Conservation (phyloP, 2,888 invertebrate species). For the Agonopterix subpropinquella region DNA sequence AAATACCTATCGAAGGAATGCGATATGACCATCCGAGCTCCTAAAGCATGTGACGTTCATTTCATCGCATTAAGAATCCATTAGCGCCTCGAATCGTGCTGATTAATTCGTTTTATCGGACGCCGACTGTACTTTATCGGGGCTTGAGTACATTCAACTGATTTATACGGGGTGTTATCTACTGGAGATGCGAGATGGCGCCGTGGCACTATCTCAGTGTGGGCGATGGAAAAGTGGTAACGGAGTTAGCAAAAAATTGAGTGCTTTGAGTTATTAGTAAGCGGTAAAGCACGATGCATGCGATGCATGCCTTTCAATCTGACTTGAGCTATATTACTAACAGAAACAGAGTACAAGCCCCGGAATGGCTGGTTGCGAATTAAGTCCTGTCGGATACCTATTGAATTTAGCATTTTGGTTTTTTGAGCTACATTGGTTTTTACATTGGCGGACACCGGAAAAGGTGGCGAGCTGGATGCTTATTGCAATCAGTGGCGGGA, state of each 20-base stretch:
- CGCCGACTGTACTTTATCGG: conserved; percentile 32
- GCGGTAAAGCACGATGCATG: neutral
- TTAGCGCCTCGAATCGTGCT: conserved; percentile 35
- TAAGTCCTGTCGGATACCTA: too few species aligned
- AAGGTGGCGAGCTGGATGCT: too few species aligned
- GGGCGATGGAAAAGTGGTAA: neutral
- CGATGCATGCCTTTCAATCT: neutral
- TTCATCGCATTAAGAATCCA: conserved; percentile 46
- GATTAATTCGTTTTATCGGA: conserved; percentile 48
- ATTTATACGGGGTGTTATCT: conserved; percentile 39
- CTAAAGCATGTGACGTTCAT: conserved; percentile 6
- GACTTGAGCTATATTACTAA: too few species aligned
- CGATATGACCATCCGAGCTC: neutral
- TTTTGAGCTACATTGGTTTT: too few species aligned
- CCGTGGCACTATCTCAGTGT: conserved; percentile 10
- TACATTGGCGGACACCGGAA: too few species aligned
- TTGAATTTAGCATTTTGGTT: too few species aligned
- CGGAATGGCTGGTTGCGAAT: too few species aligned
- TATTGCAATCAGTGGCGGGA: too few species aligned
- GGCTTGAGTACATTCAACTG: conserved; percentile 25
- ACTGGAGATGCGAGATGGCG: conserved; percentile 15
- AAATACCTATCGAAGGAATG: conserved; percentile 1
- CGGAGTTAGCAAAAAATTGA: neutral
- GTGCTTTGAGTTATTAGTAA: neutral
- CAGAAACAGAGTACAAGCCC: too few species aligned